Evolutionary conservation across 2,797 vertebrate species (phyloP), one percentile per base, ranked within the genome.

Genomic region (Okamejei kenojei): DNA sequence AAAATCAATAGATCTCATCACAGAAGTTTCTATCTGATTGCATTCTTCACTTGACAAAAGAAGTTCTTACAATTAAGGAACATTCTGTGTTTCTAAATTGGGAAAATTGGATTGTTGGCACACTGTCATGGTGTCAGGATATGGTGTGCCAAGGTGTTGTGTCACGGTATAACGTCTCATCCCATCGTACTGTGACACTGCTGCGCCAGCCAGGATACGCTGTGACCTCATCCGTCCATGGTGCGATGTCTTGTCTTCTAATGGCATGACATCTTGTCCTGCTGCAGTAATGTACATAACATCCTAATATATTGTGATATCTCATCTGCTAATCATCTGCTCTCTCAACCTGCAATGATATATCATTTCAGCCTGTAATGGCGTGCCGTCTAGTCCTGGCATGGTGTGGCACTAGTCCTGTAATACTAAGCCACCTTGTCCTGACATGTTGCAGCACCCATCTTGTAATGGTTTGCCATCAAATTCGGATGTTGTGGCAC

Each of bases 1-100:
- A 32, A 88, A 88, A 88, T 35, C 84, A 68, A 88, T 88, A 35
- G 84, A 88, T 32, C n/a, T 88, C 61, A 68, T 88, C 17, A 35
- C n/a, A 88, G 17, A 15, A 88, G 54, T 68, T 58, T 35, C 63
- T 88, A 63, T 21, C 63, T 68, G n/a, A 68, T n/a, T 88, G 63
- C 15, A 32, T 88, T 88, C 63, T 88, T 32, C 63, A 68, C n/a
- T 21, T 68, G 26, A 15, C n/a, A 68, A 7, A 68, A 17, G 35
- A 54, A 61, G 54, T 58, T 88, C 17, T 61, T 88, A 68, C n/a
- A 88, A 19, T 35, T 68, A 58, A 68, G n/a, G 84, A 88, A 65
- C 32, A 63, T 21, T 21, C 65, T 68, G 54, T 86, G 15, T 7
- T 68, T 68, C 63, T 68, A 35, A 17, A n/a, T 68, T 68, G 84